Conservation (phyloP, 2,797 vertebrate species). For the Sebastes itinus region DNA sequence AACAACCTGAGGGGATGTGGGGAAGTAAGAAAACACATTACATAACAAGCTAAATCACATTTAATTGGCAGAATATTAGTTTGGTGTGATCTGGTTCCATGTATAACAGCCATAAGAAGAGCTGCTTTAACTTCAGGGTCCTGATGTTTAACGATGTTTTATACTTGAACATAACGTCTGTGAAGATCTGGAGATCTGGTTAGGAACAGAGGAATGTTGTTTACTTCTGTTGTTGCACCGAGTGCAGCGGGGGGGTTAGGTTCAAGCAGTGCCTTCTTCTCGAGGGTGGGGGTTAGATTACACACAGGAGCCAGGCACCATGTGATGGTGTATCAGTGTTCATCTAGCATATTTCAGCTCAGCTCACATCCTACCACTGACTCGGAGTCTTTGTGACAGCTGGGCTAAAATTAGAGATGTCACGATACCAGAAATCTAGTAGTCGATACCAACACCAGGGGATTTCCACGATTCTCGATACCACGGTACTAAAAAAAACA, state of each 20-base stretch:
- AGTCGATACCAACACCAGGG: too few species aligned
- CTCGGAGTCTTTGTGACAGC: constrained; percentile 9
- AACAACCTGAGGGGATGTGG: not conserved
- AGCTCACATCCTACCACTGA: constrained; percentile 59
- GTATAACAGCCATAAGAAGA: not conserved
- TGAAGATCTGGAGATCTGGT: not conserved
- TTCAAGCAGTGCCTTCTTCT: constrained; percentile 44
- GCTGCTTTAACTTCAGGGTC: not conserved
- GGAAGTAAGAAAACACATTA: not conserved
- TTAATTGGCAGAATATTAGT: not conserved
- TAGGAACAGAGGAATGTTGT: constrained; percentile 53
- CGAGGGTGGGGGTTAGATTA: constrained; percentile 60
- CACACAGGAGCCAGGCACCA: constrained; percentile 73
- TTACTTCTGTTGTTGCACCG: constrained; percentile 58
- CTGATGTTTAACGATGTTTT: not conserved
- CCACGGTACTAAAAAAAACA: too few species aligned
- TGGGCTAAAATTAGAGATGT: not conserved
- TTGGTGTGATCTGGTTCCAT: not conserved
- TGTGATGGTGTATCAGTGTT: constrained; percentile 81
- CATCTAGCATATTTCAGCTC: constrained; percentile 68
- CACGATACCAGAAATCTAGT: too few species aligned
- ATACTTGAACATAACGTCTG: not conserved
- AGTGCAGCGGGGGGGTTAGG: constrained; percentile 4
- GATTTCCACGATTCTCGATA: too few species aligned
- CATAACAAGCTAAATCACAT: not conserved